These are phyloP conservation scores for Yponomeuta evonymella DNA, from an alignment of 2,888 invertebrate genomes.

Conservation along the genomic window DNA sequence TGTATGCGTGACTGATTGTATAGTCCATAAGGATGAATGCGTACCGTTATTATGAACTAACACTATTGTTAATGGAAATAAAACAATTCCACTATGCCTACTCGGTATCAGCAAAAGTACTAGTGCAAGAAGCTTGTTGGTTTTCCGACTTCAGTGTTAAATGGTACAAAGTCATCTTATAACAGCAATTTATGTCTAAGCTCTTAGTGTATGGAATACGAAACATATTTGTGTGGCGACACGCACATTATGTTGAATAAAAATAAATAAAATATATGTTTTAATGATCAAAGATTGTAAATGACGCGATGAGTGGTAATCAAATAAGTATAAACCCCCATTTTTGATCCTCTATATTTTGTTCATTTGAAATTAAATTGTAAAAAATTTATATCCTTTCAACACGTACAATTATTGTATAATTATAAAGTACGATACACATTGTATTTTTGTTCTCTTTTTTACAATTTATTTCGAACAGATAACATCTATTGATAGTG, in stretches of 20 bases:
- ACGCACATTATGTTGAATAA: background rate
- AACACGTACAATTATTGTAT: background rate
- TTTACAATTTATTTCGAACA: constrained; percentile 1
- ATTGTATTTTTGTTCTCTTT: background rate
- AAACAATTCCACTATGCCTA: background rate
- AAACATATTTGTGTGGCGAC: background rate
- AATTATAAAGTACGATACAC: background rate
- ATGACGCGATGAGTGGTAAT: background rate
- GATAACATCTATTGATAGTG: background rate
- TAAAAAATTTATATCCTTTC: background rate
- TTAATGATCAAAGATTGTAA: background rate
- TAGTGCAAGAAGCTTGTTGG: background rate
- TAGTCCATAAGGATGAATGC: background rate
- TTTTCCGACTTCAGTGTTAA: background rate
- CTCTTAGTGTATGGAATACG: background rate
- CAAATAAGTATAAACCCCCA: background rate
- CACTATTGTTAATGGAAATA: background rate
- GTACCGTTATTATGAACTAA: background rate
- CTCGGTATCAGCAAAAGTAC: too few species aligned
- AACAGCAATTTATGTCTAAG: background rate
- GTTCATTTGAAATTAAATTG: background rate
- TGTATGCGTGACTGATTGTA: background rate
- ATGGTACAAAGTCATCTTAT: background rate
- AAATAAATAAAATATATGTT: background rate
- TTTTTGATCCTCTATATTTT: background rate